phyloP scores from a whole-genome alignment of 2,888 invertebrate genomes.

The Endomychus coccineus region DNA sequence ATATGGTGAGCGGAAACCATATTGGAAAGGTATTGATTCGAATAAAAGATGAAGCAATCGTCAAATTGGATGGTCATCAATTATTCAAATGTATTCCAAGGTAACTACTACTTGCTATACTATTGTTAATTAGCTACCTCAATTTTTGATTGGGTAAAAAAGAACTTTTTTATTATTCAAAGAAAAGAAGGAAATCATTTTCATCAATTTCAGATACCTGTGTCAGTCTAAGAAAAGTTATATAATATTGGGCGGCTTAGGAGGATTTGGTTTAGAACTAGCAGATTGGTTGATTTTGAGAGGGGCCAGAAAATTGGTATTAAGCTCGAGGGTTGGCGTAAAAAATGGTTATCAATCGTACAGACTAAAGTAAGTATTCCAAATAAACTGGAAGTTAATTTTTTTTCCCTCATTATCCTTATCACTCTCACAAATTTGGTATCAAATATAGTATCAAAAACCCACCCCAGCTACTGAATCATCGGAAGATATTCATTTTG shows the following conservation, averaged over 20 bases:
- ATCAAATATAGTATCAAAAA: no score
- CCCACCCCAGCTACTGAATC: no score
- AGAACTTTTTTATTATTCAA: not conserved
- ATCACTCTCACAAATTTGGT: no score
- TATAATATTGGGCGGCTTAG: slow-evolving; percentile 72
- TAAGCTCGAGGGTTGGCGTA: slow-evolving; percentile 75
- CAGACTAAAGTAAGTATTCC: slow-evolving; percentile 51
- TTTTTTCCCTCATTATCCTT: no score
- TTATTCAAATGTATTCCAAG: slow-evolving; percentile 12
- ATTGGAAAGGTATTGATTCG: slow-evolving; percentile 63
- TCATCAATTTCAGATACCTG: slow-evolving; percentile 46
- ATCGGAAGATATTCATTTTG: no score
- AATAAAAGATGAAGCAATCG: slow-evolving; percentile 31
- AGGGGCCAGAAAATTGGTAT: slow-evolving; percentile 69
- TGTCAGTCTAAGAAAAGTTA: slow-evolving; percentile 50
- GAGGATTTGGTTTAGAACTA: slow-evolving; percentile 87
- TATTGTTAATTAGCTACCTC: not conserved
- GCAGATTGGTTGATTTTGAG: slow-evolving; percentile 79
- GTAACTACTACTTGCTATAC: slow-evolving; percentile 6
- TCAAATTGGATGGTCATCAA: slow-evolving; percentile 2
- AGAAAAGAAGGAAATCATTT: not conserved
- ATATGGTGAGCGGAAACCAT: slow-evolving; percentile 63
- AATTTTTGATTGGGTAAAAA: slow-evolving; percentile 2
- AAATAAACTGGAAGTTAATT: no score
- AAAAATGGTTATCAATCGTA: slow-evolving; percentile 75